Conservation (phyloP, 2,797 vertebrate genomes). For the Sebastolobus altivelis region DNA sequence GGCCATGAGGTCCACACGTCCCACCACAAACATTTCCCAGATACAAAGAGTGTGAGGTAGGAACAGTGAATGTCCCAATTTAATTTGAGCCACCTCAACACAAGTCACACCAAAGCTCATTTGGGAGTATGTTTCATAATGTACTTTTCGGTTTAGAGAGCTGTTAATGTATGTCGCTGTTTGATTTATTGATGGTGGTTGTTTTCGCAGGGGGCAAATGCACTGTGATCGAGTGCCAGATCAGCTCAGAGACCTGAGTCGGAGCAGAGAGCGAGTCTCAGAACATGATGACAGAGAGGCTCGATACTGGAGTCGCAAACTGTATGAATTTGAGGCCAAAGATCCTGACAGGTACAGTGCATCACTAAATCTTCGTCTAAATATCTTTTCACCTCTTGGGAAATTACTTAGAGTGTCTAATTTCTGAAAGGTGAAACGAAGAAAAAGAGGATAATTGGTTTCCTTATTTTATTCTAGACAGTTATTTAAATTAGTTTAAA, state of each 20-base stretch:
- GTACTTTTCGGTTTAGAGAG: slow-evolving; percentile 13
- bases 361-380: background rate
- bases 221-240: slow-evolving; percentile 92
- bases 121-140: slow-evolving; percentile 31
- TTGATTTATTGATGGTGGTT: slow-evolving; percentile 27
- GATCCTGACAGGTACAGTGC: slow-evolving; percentile 92
- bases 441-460: background rate
- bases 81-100: slow-evolving; percentile 34
- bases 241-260: slow-evolving; percentile 75
- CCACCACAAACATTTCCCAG: slow-evolving; percentile 63
- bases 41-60: slow-evolving; percentile 66
- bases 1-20: slow-evolving; percentile 88
- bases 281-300: slow-evolving; percentile 90
- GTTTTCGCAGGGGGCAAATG: slow-evolving; percentile 87
- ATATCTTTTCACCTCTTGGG: background rate
- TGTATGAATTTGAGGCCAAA: slow-evolving; percentile 93
- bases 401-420: background rate
- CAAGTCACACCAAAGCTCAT: slow-evolving; percentile 15
- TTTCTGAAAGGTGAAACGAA: background rate
- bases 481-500: background rate
- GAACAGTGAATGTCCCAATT: slow-evolving; percentile 29
- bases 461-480: background rate
- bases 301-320: slow-evolving; percentile 93
- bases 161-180: slow-evolving; percentile 4
- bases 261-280: slow-evolving; percentile 75